Evolutionary conservation across 2,888 invertebrate genomes (phyloP), one percentile per base, ranked within the genome.

Genomic region (Drosophila formosana): DNA sequence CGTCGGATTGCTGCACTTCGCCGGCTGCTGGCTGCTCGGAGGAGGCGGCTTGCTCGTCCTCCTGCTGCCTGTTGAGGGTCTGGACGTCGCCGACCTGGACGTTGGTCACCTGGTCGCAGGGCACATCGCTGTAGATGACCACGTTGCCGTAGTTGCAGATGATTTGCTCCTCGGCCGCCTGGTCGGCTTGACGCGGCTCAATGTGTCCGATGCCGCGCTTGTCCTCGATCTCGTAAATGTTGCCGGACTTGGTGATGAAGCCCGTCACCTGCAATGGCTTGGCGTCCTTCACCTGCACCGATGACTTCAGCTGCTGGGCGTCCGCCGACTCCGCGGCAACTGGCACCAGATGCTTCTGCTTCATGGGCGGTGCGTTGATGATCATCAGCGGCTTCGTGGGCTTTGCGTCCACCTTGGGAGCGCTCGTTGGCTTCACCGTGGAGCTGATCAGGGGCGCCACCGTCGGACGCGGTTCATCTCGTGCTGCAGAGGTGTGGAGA

Each of bases 81-180:
- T 78, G 66, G 26, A 85, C 52, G 3, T 77, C 79, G n/a, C 80
- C 76, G 11, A 82, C 75, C 1, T 78, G 64, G 0, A 91, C 71
- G 8, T 68, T 81, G 46, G 78, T 82, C n/a, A 91, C 79, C 57
- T 87, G 55, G 2, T 90, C 80, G 56, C 91, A 91, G 37, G 91
- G 90, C 18, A 87, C 74, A 62, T 91, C 91, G 64, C 91, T 91
- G 69, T 91, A 91, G 60, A 91, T 89, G 1, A 91, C 89, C 3
- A 91, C 83, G 3, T 69, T 77, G 56, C 91, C 91, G 8, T 91
- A 91, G 50, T 90, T 90, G 78, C 91, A 91, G 0, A 91, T 77
- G 45, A 88, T 83, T 30, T 78, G 76, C 6, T 75, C 47, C 5
- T 67, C 75, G 6, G 69, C 61, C 3, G 74, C 56, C 0, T 70